Evolutionary conservation across 2,797 vertebrate species (phyloP).

Genomic region (Acanthornis magna): DNA sequence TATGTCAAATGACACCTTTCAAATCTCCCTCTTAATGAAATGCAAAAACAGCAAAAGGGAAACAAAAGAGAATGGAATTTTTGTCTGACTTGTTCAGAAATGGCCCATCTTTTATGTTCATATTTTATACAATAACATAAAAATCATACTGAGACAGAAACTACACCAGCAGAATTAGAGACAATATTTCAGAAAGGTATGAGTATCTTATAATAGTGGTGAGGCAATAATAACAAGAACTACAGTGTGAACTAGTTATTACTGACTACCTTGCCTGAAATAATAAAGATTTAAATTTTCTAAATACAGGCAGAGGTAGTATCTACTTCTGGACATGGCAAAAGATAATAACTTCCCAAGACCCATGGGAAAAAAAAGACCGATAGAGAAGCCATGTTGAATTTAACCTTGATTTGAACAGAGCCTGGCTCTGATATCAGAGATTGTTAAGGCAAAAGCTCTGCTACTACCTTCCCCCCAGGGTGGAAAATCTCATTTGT

Average conservation of each 20-base stretch:
- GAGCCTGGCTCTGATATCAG: background rate
- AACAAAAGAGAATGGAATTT: background rate
- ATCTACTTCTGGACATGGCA: background rate
- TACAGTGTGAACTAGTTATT: background rate
- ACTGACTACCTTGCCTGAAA: background rate
- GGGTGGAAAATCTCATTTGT: background rate
- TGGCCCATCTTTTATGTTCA: background rate
- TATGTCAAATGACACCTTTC: background rate
- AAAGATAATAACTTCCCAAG: background rate
- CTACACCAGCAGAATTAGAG: background rate
- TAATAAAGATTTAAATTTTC: background rate
- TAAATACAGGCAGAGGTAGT: background rate
- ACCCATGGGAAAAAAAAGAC: background rate
- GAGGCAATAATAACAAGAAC: background rate
- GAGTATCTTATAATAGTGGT: background rate
- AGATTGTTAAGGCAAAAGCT: background rate
- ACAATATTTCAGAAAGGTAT: background rate
- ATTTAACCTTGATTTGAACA: slow-evolving; percentile 28
- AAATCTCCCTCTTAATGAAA: slow-evolving; percentile 7
- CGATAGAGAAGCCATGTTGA: background rate
- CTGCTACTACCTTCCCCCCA: background rate
- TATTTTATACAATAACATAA: background rate
- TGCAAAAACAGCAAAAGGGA: background rate
- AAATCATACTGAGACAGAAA: background rate
- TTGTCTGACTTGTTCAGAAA: background rate